Base-by-base conservation (phyloP, 2,113 vertebrate species). In the Ginglymostoma cirratum region DNA sequence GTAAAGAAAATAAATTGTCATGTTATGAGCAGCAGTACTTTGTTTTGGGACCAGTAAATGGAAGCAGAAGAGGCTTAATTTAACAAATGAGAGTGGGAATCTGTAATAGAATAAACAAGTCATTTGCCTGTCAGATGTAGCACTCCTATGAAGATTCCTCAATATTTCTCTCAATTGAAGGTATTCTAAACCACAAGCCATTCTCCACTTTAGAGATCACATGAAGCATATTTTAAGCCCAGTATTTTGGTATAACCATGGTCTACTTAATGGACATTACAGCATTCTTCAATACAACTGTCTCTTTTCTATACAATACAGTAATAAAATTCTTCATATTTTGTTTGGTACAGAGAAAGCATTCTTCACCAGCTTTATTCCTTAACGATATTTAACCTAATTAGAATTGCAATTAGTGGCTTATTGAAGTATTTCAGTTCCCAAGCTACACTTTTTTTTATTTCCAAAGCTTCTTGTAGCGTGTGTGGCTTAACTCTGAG, bases 91-190 rank as follows among this genome's bases (percentile, higher is more conserved):
- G 52, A 34, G 15, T 61, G 3, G 48, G 87, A 61, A 4, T 52
- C 87, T 61, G 87, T 90, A 90, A 34, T 61, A 34, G 87, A 61
- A 90, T 90, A 61, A 90, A 90, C 87, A 90, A 61, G 17, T 61
- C 7, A 90, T 34, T 14, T 34, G 61, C 27, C 7, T 34, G 24
- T 89, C 27, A 34, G 7, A 61, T 15, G 12, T 55, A 30, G 10
- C 12, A 14, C 0, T 86, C 48, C 19, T 48, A 24, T 55, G 30
- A 87, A 87, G 38, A 83, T 7, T 89, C 14, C 86, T 92, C 14
- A 61, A 61, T 90, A 90, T n/a, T 90, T 55, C 7, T 5, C 21
- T 27, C 12, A 52, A 30, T 12, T 24, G 27, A 55, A 55, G 27
- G 45, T 89, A 89, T 21, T 89, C 55, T 89, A 55, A 15, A 48